phyloP scores from a whole-genome alignment of 2,888 invertebrate genomes.

The Neoascia interrupta region DNA sequence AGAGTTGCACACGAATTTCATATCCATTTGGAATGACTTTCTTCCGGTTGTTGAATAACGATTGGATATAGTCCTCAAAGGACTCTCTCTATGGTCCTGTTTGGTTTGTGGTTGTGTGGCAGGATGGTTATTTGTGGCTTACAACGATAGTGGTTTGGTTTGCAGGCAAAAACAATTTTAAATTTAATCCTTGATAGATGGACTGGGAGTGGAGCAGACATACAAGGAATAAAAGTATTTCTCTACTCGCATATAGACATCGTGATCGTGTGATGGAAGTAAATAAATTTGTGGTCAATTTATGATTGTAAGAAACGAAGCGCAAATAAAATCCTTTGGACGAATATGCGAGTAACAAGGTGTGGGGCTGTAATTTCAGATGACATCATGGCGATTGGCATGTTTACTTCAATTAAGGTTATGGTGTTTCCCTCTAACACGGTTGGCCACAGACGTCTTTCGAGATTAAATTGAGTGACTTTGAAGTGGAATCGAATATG shows the following conservation, averaged over 20 bases:
- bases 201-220: not conserved
- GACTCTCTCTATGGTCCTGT: not conserved
- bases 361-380: slow-evolving; percentile 28
- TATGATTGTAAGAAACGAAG: slow-evolving; percentile 39
- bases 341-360: slow-evolving; percentile 3
- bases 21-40: slow-evolving; percentile 53
- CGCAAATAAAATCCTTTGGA: not conserved
- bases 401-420: slow-evolving; percentile 65
- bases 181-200: slow-evolving; percentile 54
- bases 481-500: slow-evolving; percentile 49
- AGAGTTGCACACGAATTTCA: slow-evolving; percentile 45
- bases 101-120: slow-evolving; percentile 12
- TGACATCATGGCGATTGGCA: slow-evolving; percentile 54
- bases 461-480: slow-evolving; percentile 44
- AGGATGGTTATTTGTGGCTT: too few relatives aligned
- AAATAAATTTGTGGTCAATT: slow-evolving; percentile 67
- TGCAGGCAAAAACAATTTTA: slow-evolving; percentile 27
- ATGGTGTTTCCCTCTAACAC: slow-evolving; percentile 22
- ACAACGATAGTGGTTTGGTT: not conserved
- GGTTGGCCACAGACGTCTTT: slow-evolving; percentile 1
- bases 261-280: slow-evolving; percentile 53
- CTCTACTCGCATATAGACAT: slow-evolving; percentile 1
- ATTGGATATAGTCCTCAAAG: slow-evolving; percentile 29
- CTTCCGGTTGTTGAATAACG: slow-evolving; percentile 43
- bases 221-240: not conserved